Evolutionary conservation across 2,888 invertebrate genomes (phyloP), one percentile per base, ranked within the genome.

Genomic region (Lysandra bellargus): DNA sequence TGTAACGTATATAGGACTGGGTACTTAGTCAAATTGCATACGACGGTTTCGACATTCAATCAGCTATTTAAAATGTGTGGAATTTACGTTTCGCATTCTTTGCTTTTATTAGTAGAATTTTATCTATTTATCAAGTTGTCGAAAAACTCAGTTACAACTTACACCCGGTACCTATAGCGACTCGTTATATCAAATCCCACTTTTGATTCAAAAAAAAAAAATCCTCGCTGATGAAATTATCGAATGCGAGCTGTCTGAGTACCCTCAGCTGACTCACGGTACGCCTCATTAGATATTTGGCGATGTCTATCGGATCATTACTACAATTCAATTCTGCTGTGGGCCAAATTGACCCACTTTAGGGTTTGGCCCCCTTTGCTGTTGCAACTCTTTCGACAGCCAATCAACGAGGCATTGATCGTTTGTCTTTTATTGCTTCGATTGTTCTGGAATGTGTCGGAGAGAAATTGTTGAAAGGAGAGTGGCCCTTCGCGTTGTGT

Each of bases 401-500:
- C 89, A 87, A 90, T 89, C 89, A 86, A 84, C 83, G 83, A 82
- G 85, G 84, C 84, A 86, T 86, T 85, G 85, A 87, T 87, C 86
- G 87, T 88, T 89, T 88, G 88, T 90, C 86, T 88, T 89, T 88
- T 88, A 88, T 89, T 89, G 86, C 84, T 83, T 82, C 85, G 82
- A 88, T 88, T 88, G 89, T 88, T 85, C 82, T 85, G 82, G 82
- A 83, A 57, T 81, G 82, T 80, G 81, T 80, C 80, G 79, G 81
- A 81, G 83, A 83, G 80, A 82, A 37, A 64, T 74, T 74, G 44
- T 17, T 74, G 73, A 74, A 80, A 83, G 82, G 82, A 80, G 79
- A n/a, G 23, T n/a, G 61, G 61, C 61, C 61, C 23, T 61, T 23
- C 7, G 61, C 23, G 23, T 23, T 17, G 57, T 57, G 57, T 57